Evolutionary conservation across 2,113 vertebrate species (phyloP).

Genomic region (Euleptes europaea): DNA sequence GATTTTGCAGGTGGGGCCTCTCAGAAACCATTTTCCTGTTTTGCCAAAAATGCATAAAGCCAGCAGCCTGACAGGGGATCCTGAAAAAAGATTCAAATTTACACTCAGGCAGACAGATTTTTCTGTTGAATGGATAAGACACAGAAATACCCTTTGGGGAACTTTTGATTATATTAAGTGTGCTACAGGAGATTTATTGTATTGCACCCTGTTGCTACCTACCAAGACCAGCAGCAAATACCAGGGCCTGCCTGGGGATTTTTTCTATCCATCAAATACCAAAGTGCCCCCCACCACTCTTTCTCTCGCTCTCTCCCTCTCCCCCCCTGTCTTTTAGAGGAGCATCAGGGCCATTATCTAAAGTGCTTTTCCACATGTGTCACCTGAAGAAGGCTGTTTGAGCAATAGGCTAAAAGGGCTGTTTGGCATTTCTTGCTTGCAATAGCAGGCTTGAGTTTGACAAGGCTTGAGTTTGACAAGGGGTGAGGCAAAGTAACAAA

Average conservation of each 20-base stretch:
- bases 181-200: slow-evolving; percentile 21
- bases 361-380: slow-evolving; percentile 37
- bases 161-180: no score
- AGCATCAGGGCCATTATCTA: slow-evolving; percentile 41
- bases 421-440: neutral
- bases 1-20: neutral
- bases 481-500: neutral
- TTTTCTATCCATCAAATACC: slow-evolving; percentile 28
- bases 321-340: neutral
- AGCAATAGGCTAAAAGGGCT: neutral
- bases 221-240: neutral
- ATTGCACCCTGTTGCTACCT: slow-evolving; percentile 28
- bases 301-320: neutral
- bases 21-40: neutral
- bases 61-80: neutral
- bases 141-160: neutral
- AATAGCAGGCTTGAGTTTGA: neutral
- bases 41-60: neutral
- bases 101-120: neutral
- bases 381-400: slow-evolving; percentile 14
- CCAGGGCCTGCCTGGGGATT: neutral
- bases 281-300: slow-evolving; percentile 18
- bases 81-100: neutral
- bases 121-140: neutral
- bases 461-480: neutral